Evolutionary conservation across 2,113 vertebrate genomes (phyloP).

Genomic region (Dicaeum eximium): DNA sequence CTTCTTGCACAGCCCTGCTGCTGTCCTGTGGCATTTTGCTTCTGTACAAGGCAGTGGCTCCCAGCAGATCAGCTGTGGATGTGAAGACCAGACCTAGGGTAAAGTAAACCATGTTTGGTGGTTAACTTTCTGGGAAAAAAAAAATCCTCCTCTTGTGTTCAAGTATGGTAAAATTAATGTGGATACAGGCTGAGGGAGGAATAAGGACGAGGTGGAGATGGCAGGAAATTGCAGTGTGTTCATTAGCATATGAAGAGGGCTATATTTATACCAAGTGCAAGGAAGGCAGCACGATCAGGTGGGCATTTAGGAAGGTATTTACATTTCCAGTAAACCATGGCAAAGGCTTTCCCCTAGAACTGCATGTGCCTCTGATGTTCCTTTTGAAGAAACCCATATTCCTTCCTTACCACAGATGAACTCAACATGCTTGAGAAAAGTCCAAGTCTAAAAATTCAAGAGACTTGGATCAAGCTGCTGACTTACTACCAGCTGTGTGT

Average conservation of each 20-base stretch:
- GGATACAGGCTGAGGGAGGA: not conserved
- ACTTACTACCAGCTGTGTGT: conserved; percentile 10
- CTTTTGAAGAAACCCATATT: not conserved
- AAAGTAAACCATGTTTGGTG: not conserved
- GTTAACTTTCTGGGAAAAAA: not conserved
- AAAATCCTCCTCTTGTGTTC: not conserved
- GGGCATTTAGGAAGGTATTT: not conserved
- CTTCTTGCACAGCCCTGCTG: not conserved
- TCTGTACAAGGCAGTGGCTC: not conserved
- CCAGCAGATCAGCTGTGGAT: not conserved
- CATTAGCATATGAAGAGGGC: conserved; percentile 44
- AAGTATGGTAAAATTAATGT: not conserved
- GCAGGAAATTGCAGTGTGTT: conserved; percentile 26
- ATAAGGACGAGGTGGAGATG: conserved; percentile 15
- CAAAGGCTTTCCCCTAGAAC: not conserved
- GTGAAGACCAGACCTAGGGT: not conserved
- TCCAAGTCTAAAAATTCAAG: conserved; percentile 25
- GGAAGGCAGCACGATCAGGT: not conserved
- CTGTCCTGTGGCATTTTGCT: not conserved
- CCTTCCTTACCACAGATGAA: not conserved
- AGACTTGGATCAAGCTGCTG: not conserved
- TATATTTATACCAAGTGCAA: conserved; percentile 22
- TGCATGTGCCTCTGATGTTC: not conserved
- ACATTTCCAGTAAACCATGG: not conserved
- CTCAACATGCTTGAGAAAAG: conserved; percentile 12